Evolutionary conservation across 1,140 invertebrate species (phyloP).

Genomic region (Drosophila nigromelanica): DNA sequence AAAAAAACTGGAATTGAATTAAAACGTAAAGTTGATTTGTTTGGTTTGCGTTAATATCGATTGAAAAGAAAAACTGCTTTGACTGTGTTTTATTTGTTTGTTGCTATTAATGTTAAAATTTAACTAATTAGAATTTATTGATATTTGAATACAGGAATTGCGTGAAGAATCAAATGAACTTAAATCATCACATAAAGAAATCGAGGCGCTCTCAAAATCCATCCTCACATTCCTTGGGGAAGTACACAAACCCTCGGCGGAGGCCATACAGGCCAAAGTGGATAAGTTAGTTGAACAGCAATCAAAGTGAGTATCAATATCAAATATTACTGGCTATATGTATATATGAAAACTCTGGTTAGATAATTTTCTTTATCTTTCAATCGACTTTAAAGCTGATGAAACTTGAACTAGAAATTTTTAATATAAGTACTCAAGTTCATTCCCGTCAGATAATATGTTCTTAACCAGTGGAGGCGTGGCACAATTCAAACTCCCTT

Average conservation of each 20-base stretch:
- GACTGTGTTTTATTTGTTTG: background rate
- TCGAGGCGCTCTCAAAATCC: constrained; percentile 85
- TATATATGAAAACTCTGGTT: too few species aligned
- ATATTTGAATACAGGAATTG: constrained; percentile 85
- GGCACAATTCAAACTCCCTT: too few species aligned
- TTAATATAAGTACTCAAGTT: too few species aligned
- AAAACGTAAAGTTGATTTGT: constrained; percentile 31
- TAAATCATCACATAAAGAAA: constrained; percentile 85
- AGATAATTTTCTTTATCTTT: too few species aligned
- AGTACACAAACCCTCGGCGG: constrained; percentile 85
- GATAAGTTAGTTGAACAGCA: constrained; percentile 85
- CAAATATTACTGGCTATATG: background rate
- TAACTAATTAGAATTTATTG: constrained; percentile 26
- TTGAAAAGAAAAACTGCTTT: constrained; percentile 4
- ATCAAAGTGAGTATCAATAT: constrained; percentile 85
- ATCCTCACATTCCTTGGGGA: constrained; percentile 86
- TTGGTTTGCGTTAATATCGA: constrained; percentile 21
- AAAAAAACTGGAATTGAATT: constrained; percentile 62
- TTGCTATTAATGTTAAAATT: background rate
- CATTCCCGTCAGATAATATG: too few species aligned
- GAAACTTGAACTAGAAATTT: too few species aligned
- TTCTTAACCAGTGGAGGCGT: too few species aligned
- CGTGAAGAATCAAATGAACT: constrained; percentile 86
- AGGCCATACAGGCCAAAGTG: constrained; percentile 85
- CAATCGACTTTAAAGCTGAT: background rate